A percentile compares a stretch with the other conserved stretches of the same genome.
These are phyloP conservation scores for Peromyscus maniculatus DNA, from an alignment of 2,113 vertebrate species.

Conservation along the genomic window DNA sequence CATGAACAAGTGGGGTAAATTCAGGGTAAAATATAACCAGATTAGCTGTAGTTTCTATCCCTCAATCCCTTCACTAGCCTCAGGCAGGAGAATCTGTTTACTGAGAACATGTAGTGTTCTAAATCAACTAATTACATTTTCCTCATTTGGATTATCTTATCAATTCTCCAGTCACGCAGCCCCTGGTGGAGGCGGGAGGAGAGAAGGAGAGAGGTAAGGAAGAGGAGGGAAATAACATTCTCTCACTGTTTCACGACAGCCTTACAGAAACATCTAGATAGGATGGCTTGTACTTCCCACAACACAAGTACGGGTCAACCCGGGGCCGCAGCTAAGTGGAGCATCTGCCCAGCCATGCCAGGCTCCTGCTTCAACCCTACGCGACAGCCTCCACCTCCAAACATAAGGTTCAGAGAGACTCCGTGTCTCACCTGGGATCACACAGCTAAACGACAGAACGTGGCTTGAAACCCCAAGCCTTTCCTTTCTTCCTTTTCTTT, in stretches of 20 bases:
- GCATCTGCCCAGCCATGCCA: background rate
- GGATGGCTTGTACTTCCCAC: background rate
- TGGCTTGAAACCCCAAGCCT: background rate
- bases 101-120: conserved; percentile 46
- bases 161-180: background rate
- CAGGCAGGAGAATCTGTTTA: conserved; percentile 56
- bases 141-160: conserved; percentile 11
- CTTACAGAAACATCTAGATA: background rate
- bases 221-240: background rate
- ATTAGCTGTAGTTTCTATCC: conserved; percentile 43
- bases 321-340: background rate
- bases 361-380: background rate
- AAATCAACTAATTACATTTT: conserved; percentile 58
- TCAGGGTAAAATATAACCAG: conserved; percentile 62
- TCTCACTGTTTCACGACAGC: background rate
- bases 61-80: conserved; percentile 47
- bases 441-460: conserved; percentile 28
- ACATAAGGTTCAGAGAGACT: conserved; percentile 47
- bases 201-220: background rate
- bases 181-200: background rate
- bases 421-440: background rate
- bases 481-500: too few relatives aligned
- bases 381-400: background rate
- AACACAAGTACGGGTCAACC: background rate
- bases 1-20: conserved; percentile 42